Conservation (phyloP, 2,797 vertebrate species). For the Cyprinella venusta region DNA sequence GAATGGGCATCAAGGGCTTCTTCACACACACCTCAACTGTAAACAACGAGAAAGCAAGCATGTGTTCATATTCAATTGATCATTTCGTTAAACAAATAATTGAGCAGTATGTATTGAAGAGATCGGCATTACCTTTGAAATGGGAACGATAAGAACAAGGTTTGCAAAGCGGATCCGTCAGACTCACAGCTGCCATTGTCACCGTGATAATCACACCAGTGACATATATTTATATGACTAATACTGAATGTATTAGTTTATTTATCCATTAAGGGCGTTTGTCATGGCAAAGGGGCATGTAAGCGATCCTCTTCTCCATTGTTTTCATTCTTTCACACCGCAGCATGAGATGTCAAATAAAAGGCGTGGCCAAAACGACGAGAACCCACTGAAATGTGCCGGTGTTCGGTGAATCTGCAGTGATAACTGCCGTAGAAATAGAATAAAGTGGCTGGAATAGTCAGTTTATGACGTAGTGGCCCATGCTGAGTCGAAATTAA, state of each 20-base stretch:
- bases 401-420: neutral
- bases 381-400: neutral
- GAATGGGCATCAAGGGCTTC: constrained; percentile 80
- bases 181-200: constrained; percentile 76
- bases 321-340: neutral
- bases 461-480: neutral
- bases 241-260: neutral
- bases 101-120: too few species aligned
- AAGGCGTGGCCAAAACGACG: constrained; percentile 28
- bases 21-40: constrained; percentile 82
- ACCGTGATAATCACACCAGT: neutral
- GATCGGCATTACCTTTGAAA: constrained; percentile 75
- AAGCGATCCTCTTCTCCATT: neutral
- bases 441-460: neutral
- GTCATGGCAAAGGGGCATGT: neutral
- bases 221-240: neutral
- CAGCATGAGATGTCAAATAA: constrained; percentile 7
- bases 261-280: neutral
- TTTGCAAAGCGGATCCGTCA: constrained; percentile 77
- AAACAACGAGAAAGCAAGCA: constrained; percentile 43
- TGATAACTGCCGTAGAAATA: constrained; percentile 2
- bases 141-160: constrained; percentile 75
- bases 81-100: neutral
- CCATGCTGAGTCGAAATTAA: neutral
- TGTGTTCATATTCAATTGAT: neutral